Evolutionary conservation across 2,888 invertebrate species (phyloP).

Genomic region (Neuroscelio doddi): DNA sequence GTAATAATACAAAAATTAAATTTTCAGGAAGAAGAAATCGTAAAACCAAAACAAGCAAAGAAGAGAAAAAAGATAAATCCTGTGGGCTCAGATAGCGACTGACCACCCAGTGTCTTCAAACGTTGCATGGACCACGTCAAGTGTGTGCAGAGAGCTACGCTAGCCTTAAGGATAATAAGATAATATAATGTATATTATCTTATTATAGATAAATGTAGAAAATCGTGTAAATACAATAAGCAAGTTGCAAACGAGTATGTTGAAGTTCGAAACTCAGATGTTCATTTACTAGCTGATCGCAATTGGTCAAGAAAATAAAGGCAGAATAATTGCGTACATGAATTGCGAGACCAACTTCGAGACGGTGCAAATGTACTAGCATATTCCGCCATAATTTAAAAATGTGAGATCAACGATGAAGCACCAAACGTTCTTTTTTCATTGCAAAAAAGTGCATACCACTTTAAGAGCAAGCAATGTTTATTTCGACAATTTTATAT

Average conservation of each 20-base stretch:
- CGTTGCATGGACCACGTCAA: slow-evolving; percentile 67
- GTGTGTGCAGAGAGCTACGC: slow-evolving; percentile 67
- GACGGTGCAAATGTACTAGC: slow-evolving; percentile 10
- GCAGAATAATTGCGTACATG: slow-evolving; percentile 11
- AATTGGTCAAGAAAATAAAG: slow-evolving; percentile 38
- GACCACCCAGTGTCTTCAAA: slow-evolving; percentile 75
- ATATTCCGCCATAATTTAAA: slow-evolving; percentile 36
- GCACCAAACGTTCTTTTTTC: slow-evolving; percentile 26
- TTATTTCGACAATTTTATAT: slow-evolving; percentile 52
- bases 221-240: slow-evolving; percentile 17
- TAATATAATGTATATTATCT: slow-evolving; percentile 56
- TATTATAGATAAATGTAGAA: slow-evolving; percentile 29
- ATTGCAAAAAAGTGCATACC: slow-evolving; percentile 47
- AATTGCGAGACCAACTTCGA: slow-evolving; percentile 3
- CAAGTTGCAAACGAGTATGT: not conserved
- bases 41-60: slow-evolving; percentile 92
- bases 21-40: slow-evolving; percentile 88
- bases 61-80: slow-evolving; percentile 85
- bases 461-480: slow-evolving; percentile 62
- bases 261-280: slow-evolving; percentile 28
- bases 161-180: slow-evolving; percentile 69
- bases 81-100: slow-evolving; percentile 93
- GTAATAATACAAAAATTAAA: too few species aligned
- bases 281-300: too few species aligned
- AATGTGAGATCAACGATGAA: too few species aligned